Conservation (phyloP, 2,888 invertebrate genomes). For the Orthosia cruda region DNA sequence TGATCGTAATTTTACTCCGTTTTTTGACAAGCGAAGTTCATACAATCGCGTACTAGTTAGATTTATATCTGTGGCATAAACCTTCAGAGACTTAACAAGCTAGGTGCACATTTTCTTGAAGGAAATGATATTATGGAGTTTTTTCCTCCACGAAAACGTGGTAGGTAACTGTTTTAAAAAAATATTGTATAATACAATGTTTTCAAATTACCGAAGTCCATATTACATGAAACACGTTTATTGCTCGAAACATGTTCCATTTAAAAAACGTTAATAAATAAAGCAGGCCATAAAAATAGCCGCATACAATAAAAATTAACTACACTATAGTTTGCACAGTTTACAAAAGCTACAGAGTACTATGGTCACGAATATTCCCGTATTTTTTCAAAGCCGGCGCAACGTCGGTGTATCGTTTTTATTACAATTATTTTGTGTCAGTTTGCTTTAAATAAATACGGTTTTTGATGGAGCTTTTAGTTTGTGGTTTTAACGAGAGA, state of each 20-base stretch:
- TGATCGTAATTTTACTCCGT: too few species aligned
- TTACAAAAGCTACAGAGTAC: conserved; percentile 13
- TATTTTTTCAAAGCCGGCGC: conserved; percentile 32
- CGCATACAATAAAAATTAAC: background rate
- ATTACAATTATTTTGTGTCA: conserved; percentile 44
- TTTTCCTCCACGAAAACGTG: too few species aligned
- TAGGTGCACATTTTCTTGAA: too few species aligned
- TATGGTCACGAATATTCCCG: conserved; percentile 1
- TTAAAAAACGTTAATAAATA: conserved; percentile 3
- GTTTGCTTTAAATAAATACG: conserved; percentile 43
- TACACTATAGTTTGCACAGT: conserved; percentile 13
- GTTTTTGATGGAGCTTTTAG: conserved; percentile 28
- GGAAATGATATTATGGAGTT: too few species aligned
- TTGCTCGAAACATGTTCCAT: background rate
- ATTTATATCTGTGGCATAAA: too few species aligned
- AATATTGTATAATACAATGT: too few species aligned
- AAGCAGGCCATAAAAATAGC: conserved; percentile 21
- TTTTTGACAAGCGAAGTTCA: too few species aligned
- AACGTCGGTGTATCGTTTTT: conserved; percentile 37
- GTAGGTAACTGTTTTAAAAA: too few species aligned
- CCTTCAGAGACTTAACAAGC: too few species aligned
- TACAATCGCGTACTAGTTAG: too few species aligned
- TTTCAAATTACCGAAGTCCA: background rate
- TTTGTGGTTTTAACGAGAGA: conserved; percentile 46
- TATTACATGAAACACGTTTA: background rate